These are phyloP conservation scores for Ophiodon elongatus DNA, from an alignment of 2,113 vertebrate species.

Conservation along the genomic window DNA sequence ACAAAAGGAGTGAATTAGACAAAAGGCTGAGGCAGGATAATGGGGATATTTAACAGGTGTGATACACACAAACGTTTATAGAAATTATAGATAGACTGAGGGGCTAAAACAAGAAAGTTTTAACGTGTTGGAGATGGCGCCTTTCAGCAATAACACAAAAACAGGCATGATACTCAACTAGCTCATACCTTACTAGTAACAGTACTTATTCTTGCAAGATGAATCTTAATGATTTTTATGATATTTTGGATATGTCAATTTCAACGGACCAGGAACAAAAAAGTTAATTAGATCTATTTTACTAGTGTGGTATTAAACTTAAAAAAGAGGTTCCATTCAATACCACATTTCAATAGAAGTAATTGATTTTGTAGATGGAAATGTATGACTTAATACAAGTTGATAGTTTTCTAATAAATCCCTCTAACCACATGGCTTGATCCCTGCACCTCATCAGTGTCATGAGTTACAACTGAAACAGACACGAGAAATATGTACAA, in stretches of 20 bases:
- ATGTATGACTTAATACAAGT: not conserved
- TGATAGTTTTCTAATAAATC: slow-evolving; percentile 37
- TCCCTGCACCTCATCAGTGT: slow-evolving; percentile 16
- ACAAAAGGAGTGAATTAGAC: not conserved
- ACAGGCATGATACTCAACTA: not conserved
- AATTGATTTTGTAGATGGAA: not conserved
- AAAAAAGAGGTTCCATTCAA: not conserved
- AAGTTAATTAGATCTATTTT: not conserved
- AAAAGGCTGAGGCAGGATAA: not conserved
- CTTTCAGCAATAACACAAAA: not conserved
- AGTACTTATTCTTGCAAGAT: not conserved
- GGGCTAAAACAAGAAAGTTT: not conserved
- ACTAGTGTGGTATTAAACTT: not conserved
- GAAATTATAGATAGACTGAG: not conserved
- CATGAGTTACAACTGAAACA: slow-evolving; percentile 19
- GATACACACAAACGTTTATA: not conserved
- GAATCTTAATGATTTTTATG: not conserved
- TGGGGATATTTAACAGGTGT: not conserved
- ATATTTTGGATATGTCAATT: not conserved
- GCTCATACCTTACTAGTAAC: not conserved
- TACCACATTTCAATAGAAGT: not conserved
- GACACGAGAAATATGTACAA: not conserved
- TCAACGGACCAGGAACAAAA: not conserved
- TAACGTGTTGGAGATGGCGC: not conserved
- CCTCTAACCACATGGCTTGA: not conserved